Evolutionary conservation across 2,797 vertebrate species (phyloP).

Genomic region (Petrocephalus schoutedeni): DNA sequence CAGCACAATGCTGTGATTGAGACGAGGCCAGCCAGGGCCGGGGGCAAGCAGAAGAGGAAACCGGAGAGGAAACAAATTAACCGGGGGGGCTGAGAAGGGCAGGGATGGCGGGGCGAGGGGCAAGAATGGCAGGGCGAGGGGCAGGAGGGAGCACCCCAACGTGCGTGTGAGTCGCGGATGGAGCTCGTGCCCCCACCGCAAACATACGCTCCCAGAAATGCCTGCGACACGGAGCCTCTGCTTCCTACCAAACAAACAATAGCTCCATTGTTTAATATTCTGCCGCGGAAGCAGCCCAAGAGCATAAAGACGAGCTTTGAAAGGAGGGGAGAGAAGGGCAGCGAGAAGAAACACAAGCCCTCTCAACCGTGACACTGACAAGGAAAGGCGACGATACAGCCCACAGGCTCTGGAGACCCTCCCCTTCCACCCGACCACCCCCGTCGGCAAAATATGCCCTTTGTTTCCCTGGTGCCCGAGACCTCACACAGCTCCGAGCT

Average conservation of each 20-base stretch:
- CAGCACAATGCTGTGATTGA: constrained; percentile 25
- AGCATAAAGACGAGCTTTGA: constrained; percentile 74
- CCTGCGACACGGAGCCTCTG: constrained; percentile 77
- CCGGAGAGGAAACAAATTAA: not conserved
- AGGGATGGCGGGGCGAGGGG: not conserved
- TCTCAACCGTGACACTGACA: constrained; percentile 39
- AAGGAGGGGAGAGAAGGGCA: not conserved
- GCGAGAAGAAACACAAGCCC: constrained; percentile 44
- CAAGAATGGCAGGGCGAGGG: not conserved
- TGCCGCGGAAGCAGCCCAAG: constrained; percentile 65
- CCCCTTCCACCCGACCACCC: constrained; percentile 27
- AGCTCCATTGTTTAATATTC: constrained; percentile 68
- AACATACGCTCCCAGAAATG: constrained; percentile 84
- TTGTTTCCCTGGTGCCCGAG: constrained; percentile 46
- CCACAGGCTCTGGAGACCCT: constrained; percentile 38
- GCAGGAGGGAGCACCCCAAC: not conserved
- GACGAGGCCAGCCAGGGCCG: not conserved
- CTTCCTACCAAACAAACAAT: constrained; percentile 79
- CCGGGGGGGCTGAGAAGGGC: not conserved
- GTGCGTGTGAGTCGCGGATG: not conserved
- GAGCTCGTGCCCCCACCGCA: constrained; percentile 56
- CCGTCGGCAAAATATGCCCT: constrained; percentile 47
- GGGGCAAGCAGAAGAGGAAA: constrained; percentile 22
- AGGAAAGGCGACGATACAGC: constrained; percentile 37
- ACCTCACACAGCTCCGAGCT: constrained; percentile 44